These are phyloP conservation scores for Platycheirus rosarum DNA, from an alignment of 2,888 invertebrate genomes.

Conservation along the genomic window DNA sequence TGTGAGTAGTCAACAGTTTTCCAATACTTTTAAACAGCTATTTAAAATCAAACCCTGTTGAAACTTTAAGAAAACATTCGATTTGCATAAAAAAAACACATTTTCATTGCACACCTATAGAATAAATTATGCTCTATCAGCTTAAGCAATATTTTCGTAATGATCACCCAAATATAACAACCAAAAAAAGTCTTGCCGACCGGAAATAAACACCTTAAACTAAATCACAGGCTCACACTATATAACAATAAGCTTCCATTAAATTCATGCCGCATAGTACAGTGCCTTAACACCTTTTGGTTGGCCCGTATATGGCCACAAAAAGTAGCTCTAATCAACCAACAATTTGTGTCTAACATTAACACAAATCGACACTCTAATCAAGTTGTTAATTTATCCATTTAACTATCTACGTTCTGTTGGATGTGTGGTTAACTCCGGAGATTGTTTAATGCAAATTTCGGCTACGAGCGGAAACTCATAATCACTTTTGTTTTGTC, in stretches of 20 bases:
- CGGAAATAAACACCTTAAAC: conserved; percentile 12
- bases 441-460: conserved; percentile 60
- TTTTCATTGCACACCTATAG: too few relatives aligned
- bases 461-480: conserved; percentile 14
- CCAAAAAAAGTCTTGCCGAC: too few relatives aligned
- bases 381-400: conserved; percentile 53
- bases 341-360: conserved; percentile 61
- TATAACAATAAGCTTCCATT: conserved; percentile 12
- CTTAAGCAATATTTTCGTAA: neutral
- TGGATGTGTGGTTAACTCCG: conserved; percentile 19
- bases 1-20: too few relatives aligned
- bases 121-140: too few relatives aligned
- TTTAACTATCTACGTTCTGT: conserved; percentile 1
- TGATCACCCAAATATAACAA: neutral
- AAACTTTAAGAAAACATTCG: too few relatives aligned
- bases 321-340: conserved; percentile 50
- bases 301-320: conserved; percentile 9
- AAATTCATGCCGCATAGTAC: conserved; percentile 10
- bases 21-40: too few relatives aligned
- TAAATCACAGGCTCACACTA: conserved; percentile 1
- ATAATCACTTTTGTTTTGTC: conserved; percentile 20
- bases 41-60: too few relatives aligned
- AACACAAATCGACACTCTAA: conserved; percentile 68
- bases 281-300: conserved; percentile 25
- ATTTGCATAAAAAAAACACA: too few relatives aligned